Evolutionary conservation across 2,113 vertebrate species (phyloP).

Genomic region (Leptocoma aspasia): DNA sequence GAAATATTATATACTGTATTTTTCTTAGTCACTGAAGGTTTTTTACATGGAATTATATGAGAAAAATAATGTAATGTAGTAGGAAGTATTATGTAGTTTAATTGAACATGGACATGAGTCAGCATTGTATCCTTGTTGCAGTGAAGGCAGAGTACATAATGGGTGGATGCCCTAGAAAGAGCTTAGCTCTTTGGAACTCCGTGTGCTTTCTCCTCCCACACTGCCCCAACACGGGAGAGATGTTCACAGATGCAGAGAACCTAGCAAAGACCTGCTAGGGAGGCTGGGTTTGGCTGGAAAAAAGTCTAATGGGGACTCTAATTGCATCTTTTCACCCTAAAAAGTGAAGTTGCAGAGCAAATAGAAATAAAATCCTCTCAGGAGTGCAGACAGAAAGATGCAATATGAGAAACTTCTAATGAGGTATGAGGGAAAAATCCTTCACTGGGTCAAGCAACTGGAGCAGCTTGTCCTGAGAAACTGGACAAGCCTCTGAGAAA

Average conservation of each 20-base stretch:
- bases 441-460: background rate
- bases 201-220: background rate
- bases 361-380: background rate
- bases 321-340: background rate
- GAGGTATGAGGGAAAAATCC: background rate
- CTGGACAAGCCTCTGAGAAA: background rate
- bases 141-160: background rate
- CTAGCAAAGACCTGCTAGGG: background rate
- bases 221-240: background rate
- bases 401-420: background rate
- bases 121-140: background rate
- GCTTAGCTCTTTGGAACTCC: background rate
- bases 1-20: background rate
- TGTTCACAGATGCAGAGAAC: background rate
- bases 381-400: background rate
- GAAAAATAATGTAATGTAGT: background rate
- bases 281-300: background rate
- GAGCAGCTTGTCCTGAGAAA: background rate
- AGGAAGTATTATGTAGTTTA: background rate
- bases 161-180: background rate
- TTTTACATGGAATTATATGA: rapidly evolving
- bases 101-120: background rate
- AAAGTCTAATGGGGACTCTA: background rate
- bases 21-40: background rate
- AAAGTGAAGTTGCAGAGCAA: background rate